Base-by-base conservation (phyloP, 2,797 vertebrate species). In the Sebastes diaconus region DNA sequence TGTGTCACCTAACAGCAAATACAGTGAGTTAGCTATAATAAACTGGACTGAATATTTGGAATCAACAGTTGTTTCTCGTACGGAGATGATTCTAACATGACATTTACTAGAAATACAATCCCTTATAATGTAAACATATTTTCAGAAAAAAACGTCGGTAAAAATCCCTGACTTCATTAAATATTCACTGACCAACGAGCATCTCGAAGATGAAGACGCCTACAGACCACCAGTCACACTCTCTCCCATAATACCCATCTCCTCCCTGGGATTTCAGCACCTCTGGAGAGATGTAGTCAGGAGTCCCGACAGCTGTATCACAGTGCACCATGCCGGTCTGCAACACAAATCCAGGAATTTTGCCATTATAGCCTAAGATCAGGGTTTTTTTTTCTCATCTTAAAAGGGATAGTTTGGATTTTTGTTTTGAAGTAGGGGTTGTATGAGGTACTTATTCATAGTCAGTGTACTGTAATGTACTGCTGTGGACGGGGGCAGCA, bases 171-270 rank as follows among this genome's bases (percentile, higher is more conserved):
- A 73, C 20, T 27, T 73, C 0, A 12, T 25, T 25, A 42, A 68
- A 67, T n/a, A 6, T 70, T 83, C 67, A 97, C 98, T 97, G 88
- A 99, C 99, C 99, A 58, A 99, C 98, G 10, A 99, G 95, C 97
- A 99, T 97, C 94, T 99, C 99, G 63, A 97, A 99, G 81, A 99
- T 97, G 95, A 99, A 99, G 92, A 99, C 99, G 67, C 99, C 99
- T 1, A 99, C 98, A 18, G 98, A 99, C 99, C 99, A 99, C 99
- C 99, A 99, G 95, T 99, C 99, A 60, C 99, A 99, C 77, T 99
- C 98, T 86, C 97, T 96, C 42, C 99, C 99, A 6, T 99, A 99
- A 69, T 95, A 99, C 8, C 99, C 98, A 27, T 99, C 98, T 1
- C 99, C 99, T 9, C 98, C 99, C 88, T 99, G 98, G 0, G 99